Conservation (phyloP, 2,797 vertebrate genomes). For the Anas bernieri region DNA sequence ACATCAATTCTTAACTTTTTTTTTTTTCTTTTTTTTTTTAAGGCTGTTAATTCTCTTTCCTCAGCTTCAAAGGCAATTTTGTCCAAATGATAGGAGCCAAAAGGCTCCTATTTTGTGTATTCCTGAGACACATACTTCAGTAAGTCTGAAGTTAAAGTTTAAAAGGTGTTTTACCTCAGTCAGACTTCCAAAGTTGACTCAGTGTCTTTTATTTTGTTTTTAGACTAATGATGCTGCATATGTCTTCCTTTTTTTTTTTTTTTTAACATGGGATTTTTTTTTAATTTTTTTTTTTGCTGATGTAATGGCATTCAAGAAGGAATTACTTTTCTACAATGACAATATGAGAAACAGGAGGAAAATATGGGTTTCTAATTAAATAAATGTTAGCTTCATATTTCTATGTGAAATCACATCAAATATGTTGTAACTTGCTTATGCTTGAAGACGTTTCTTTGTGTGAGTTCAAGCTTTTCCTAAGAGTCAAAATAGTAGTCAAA, state of each 20-base stretch:
- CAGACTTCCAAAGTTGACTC: background rate
- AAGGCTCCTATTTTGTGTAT: background rate
- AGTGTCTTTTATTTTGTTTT: background rate
- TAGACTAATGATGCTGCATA: background rate
- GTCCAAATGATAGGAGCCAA: background rate
- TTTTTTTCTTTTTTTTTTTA: background rate
- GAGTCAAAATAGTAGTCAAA: background rate
- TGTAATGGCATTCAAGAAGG: background rate
- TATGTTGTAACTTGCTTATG: accelerated
- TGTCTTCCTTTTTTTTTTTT: background rate
- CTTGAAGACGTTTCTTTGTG: background rate
- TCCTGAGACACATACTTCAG: background rate
- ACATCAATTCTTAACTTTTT: background rate
- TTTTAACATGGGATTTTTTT: background rate
- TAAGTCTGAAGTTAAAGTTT: background rate
- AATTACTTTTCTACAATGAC: background rate
- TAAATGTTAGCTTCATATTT: background rate
- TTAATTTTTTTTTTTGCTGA: background rate
- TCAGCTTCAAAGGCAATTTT: background rate
- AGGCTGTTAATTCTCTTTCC: background rate
- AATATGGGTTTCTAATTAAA: background rate
- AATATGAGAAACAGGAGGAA: background rate
- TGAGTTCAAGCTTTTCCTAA: background rate
- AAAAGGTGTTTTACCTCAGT: background rate
- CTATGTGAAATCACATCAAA: background rate